phyloP scores from a whole-genome alignment of 2,797 vertebrate genomes.

The Dromococcyx pavoninus region DNA sequence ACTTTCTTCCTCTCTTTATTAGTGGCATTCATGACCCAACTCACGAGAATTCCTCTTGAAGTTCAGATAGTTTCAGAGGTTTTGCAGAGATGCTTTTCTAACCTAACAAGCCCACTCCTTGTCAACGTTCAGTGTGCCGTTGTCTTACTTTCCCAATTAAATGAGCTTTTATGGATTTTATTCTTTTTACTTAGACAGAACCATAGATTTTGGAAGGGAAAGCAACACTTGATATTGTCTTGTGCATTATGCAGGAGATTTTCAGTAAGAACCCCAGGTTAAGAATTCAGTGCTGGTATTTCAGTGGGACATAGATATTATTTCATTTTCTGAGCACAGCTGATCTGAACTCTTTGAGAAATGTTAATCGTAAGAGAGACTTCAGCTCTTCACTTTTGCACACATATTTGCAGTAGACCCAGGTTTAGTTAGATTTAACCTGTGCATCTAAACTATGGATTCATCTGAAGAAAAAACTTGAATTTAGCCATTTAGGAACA shows the following conservation, averaged over 20 bases:
- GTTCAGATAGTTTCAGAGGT: neutral
- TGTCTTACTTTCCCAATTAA: neutral
- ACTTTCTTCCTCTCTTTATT: neutral
- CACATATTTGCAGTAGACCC: neutral
- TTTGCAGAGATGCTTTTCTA: neutral
- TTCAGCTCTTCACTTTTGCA: neutral
- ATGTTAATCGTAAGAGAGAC: neutral
- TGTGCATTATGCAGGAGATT: neutral
- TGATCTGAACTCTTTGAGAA: conserved; percentile 6
- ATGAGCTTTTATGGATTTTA: neutral
- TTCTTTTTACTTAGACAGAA: neutral
- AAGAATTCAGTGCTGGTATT: conserved; percentile 20
- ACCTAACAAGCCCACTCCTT: neutral
- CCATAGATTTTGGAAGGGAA: neutral
- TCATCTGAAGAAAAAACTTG: neutral
- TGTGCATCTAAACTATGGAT: neutral
- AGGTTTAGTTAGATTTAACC: neutral
- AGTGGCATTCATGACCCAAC: neutral
- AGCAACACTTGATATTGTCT: neutral
- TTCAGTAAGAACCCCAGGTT: neutral
- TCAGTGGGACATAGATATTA: neutral
- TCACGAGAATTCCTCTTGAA: neutral
- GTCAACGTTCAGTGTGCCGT: neutral
- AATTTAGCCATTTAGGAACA: neutral
- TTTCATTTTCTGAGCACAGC: neutral